A percentile compares a stretch with the other conserved stretches of the same genome.
These are phyloP conservation scores for Drosophila meridiana DNA, from an alignment of 2,888 invertebrate species.

Conservation along the genomic window DNA sequence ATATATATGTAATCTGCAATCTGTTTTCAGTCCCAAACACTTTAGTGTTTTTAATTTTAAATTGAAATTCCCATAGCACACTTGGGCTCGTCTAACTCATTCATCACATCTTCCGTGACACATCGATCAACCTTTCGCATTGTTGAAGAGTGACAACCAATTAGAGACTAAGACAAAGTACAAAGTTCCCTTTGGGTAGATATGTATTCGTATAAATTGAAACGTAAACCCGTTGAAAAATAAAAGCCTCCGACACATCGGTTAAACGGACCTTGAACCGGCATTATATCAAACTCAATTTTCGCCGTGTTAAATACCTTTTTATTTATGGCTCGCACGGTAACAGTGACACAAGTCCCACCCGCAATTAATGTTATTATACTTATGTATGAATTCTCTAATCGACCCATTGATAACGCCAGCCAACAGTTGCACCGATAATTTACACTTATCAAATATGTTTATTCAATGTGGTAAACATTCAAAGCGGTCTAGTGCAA, in stretches of 20 bases:
- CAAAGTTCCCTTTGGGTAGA: constrained; percentile 53
- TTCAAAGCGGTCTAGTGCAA: constrained; percentile 30
- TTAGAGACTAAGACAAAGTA: constrained; percentile 48
- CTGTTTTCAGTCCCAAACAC: constrained; percentile 4
- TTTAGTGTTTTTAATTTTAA: neutral
- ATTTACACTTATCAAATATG: constrained; percentile 54
- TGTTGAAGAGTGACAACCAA: constrained; percentile 23
- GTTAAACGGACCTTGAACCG: constrained; percentile 50
- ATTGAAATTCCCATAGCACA: neutral
- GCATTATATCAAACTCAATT: constrained; percentile 41
- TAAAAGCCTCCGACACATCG: constrained; percentile 25
- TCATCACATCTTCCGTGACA: constrained; percentile 28
- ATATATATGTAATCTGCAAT: neutral
- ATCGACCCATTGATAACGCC: constrained; percentile 57
- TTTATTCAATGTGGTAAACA: constrained; percentile 47
- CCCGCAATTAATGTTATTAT: constrained; percentile 43
- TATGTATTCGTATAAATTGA: constrained; percentile 30
- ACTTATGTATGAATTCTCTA: constrained; percentile 39
- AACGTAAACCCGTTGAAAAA: constrained; percentile 53
- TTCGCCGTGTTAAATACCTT: constrained; percentile 6
- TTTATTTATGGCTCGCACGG: constrained; percentile 36
- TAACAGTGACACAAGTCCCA: constrained; percentile 37
- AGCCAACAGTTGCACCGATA: constrained; percentile 57
- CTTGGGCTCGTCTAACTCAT: constrained; percentile 15
- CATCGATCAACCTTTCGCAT: constrained; percentile 32